Evolutionary conservation across 2,113 vertebrate species (phyloP).

Genomic region (Indicator indicator): DNA sequence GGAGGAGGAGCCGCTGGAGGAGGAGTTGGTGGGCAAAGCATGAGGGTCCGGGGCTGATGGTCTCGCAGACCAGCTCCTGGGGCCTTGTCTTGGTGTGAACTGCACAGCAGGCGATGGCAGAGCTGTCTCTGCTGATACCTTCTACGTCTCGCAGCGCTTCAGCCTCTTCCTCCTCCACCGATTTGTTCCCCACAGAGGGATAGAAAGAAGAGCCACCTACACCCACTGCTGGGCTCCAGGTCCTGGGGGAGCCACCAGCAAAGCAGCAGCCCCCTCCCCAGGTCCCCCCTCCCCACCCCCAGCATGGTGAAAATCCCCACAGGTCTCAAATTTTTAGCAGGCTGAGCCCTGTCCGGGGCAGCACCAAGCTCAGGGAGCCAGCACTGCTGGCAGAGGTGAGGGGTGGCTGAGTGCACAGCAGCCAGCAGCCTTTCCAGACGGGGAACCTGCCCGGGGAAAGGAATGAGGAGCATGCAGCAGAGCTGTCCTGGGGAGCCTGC

Average conservation of each 20-base stretch:
- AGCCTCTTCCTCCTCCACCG: not conserved
- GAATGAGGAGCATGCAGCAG: conserved; percentile 16
- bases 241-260: not conserved
- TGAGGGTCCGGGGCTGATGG: fast-evolving
- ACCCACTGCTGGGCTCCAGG: not conserved
- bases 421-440: not conserved
- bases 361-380: not conserved
- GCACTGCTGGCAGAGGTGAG: not conserved
- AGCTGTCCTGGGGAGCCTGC: not conserved
- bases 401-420: fast-evolving
- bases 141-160: not conserved
- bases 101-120: not conserved
- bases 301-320: not conserved
- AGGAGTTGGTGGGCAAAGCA: not conserved
- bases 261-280: not conserved
- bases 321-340: not conserved
- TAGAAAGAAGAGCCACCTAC: not conserved
- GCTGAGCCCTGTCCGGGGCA: not conserved
- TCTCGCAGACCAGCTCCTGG: not conserved
- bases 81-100: not conserved
- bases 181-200: no score
- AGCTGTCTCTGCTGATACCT: not conserved
- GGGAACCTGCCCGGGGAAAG: not conserved
- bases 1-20: not conserved
- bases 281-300: not conserved